Conservation (phyloP, 2,113 vertebrate species). For the Tinamus guttatus region DNA sequence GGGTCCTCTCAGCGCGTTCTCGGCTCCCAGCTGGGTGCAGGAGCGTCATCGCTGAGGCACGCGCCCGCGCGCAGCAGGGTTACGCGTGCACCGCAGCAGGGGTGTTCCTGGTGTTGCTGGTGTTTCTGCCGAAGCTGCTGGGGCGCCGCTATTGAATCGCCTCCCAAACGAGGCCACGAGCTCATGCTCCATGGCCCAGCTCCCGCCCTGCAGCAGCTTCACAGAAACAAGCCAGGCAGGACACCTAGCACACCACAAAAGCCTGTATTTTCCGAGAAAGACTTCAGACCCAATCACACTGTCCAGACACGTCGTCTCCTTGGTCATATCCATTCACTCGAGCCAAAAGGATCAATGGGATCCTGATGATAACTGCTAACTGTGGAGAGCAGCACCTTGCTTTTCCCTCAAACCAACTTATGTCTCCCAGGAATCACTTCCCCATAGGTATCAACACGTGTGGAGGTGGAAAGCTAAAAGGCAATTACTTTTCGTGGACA, state of each 20-base stretch:
- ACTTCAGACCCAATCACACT: not conserved
- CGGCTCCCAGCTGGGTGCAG: not conserved
- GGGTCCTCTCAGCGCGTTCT: not conserved
- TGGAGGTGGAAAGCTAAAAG: not conserved
- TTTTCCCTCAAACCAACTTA: not conserved
- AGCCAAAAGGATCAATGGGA: not conserved
- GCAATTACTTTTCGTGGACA: not conserved
- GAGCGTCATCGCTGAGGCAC: not conserved
- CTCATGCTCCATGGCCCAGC: fast-evolving
- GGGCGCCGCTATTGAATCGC: not conserved
- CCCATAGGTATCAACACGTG: not conserved
- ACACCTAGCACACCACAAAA: not conserved
- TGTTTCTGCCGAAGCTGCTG: not conserved
- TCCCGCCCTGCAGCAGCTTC: not conserved
- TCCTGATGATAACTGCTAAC: not conserved
- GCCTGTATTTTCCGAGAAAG: not conserved
- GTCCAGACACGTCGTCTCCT: not conserved
- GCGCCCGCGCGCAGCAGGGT: not conserved
- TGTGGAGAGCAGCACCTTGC: not conserved
- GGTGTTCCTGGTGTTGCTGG: not conserved
- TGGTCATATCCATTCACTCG: not conserved
- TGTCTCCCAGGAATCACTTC: not conserved
- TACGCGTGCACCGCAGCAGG: not conserved
- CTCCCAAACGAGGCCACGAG: fast-evolving
- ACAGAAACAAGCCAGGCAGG: not conserved